Conservation (phyloP, 2,797 vertebrate genomes). For the Lepidocolaptes lacrymiger region DNA sequence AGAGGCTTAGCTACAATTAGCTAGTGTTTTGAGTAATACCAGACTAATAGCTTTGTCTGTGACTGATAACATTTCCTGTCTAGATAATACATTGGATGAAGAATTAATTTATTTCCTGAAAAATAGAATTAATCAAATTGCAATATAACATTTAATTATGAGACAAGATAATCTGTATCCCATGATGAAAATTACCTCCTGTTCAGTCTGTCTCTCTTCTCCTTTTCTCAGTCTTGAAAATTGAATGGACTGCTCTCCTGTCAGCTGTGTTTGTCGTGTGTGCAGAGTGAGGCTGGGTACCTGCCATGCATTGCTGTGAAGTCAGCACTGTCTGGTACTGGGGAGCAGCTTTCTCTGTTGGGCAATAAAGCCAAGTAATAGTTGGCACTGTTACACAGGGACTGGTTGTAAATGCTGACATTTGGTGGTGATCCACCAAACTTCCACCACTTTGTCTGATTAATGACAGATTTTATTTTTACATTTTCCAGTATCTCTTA, state of each 20-base stretch:
- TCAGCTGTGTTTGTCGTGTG: background rate
- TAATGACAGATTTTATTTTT: background rate
- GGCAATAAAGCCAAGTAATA: background rate
- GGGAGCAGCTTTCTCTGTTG: background rate
- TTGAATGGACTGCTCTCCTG: background rate
- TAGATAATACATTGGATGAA: slow-evolving; percentile 25
- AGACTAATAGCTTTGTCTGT: slow-evolving; percentile 37
- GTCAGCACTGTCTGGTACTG: background rate
- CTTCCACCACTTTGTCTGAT: background rate
- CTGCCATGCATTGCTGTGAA: background rate
- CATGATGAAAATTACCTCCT: background rate
- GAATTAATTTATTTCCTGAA: slow-evolving; percentile 59
- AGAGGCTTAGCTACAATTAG: slow-evolving; percentile 7
- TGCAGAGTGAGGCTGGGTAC: background rate
- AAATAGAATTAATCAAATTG: slow-evolving; percentile 40
- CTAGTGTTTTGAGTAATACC: slow-evolving; percentile 31
- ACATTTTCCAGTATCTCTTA: background rate
- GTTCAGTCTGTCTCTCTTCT: background rate
- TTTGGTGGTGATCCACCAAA: background rate
- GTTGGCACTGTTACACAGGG: background rate
- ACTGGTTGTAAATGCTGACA: background rate
- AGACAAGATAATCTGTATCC: background rate
- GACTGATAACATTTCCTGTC: slow-evolving; percentile 14
- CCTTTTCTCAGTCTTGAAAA: background rate
- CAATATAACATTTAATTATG: background rate